phyloP scores from a whole-genome alignment of 2,888 invertebrate species.

The Melipona beecheii region DNA sequence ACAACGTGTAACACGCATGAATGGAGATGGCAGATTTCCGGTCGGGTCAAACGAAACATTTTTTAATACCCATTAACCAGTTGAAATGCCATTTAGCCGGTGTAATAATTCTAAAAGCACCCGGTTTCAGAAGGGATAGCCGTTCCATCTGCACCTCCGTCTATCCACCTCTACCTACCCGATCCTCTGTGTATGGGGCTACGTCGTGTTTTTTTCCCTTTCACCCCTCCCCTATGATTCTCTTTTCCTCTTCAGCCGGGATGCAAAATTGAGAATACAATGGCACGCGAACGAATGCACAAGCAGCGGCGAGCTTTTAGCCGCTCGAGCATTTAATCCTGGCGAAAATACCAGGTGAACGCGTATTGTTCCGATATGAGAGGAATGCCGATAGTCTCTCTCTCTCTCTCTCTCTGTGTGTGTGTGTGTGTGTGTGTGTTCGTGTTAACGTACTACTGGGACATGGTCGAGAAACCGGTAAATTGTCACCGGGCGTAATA shows the following conservation, averaged over 20 bases:
- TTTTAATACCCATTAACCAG: slow-evolving; percentile 63
- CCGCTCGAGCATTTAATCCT: slow-evolving; percentile 50
- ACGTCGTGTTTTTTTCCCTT: slow-evolving; percentile 5
- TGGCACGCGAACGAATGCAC: slow-evolving; percentile 41
- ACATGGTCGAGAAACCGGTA: slow-evolving; percentile 4
- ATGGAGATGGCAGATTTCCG: slow-evolving; percentile 45
- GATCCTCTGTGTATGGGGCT: background rate
- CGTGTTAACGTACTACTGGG: slow-evolving; percentile 23
- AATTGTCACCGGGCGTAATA: slow-evolving; percentile 8
- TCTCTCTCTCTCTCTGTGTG: too few species aligned
- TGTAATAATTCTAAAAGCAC: slow-evolving; percentile 60
- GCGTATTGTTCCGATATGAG: slow-evolving; percentile 48
- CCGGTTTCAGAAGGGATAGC: slow-evolving; percentile 9
- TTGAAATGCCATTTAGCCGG: slow-evolving; percentile 48
- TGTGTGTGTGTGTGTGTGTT: background rate
- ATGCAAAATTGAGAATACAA: slow-evolving; percentile 51
- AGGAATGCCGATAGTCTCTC: background rate
- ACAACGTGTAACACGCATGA: slow-evolving; percentile 24
- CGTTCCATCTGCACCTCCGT: too few species aligned
- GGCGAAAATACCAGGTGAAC: slow-evolving; percentile 34
- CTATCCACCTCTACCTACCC: background rate
- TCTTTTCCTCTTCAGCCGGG: background rate
- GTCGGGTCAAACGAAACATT: slow-evolving; percentile 52
- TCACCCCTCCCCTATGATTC: too few species aligned
- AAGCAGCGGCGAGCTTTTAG: slow-evolving; percentile 42